phyloP scores from a whole-genome alignment of 2,888 invertebrate species.

The Rhyacophila evoluta region DNA sequence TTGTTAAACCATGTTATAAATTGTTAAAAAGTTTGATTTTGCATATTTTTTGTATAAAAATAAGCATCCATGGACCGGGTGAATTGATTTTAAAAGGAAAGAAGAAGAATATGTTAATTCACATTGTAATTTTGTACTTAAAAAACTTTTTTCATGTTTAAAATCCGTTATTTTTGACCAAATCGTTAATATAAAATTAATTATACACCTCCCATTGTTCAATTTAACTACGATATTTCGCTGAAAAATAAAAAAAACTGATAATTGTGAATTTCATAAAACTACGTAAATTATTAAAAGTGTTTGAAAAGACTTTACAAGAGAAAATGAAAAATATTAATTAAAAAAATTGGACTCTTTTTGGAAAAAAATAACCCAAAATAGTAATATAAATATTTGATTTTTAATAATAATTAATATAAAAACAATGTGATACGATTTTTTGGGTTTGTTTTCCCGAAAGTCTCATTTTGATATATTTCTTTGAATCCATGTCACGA shows the following conservation, averaged over 20 bases:
- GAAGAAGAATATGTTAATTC: constrained; percentile 42
- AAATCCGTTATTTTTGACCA: constrained; percentile 31
- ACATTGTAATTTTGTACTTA: constrained; percentile 52
- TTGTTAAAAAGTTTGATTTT: too few relatives aligned
- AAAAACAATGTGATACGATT: constrained; percentile 5
- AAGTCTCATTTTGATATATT: not conserved
- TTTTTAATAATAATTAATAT: not conserved
- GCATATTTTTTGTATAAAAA: not conserved
- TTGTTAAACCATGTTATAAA: too few relatives aligned
- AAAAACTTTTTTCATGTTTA: constrained; percentile 26
- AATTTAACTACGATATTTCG: constrained; percentile 2
- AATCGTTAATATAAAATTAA: constrained; percentile 27
- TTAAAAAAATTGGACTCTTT: not conserved
- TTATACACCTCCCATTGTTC: constrained; percentile 27
- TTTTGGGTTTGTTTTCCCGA: not conserved
- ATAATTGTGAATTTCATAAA: constrained; percentile 39
- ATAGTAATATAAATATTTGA: not conserved
- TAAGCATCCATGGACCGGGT: constrained; percentile 17
- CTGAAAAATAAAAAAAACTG: constrained; percentile 15
- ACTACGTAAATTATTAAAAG: constrained; percentile 38
- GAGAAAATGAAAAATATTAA: not conserved
- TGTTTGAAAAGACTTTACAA: constrained; percentile 31
- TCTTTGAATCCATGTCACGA: not conserved
- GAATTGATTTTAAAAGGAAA: constrained; percentile 34
- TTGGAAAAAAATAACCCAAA: not conserved